Conservation (phyloP, 2,113 vertebrate species). For the Bos javanicus region DNA sequence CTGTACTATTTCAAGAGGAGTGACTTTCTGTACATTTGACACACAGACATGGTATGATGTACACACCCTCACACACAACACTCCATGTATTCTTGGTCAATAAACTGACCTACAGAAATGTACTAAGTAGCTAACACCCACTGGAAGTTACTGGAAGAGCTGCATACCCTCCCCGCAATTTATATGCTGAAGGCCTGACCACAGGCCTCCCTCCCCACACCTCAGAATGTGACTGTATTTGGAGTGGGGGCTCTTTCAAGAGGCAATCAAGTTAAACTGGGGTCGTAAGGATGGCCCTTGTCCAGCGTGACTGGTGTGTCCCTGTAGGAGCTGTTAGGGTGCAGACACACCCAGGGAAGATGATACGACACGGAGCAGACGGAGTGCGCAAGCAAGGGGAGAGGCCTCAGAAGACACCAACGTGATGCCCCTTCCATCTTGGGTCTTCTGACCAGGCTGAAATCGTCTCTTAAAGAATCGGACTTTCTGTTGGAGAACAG, state of each 20-base stretch:
- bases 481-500: neutral
- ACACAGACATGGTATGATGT: neutral
- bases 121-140: neutral
- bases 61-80: neutral
- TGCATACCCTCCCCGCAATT: neutral
- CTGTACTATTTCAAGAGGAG: neutral
- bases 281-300: neutral
- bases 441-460: neutral
- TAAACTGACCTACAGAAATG: neutral
- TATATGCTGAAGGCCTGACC: neutral
- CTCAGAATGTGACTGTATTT: neutral
- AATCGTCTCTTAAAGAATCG: neutral
- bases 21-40: neutral
- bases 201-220: neutral
- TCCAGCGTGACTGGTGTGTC: neutral
- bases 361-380: neutral
- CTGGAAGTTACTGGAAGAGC: neutral
- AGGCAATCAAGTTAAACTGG: neutral
- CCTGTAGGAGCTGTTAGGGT: neutral
- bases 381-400: neutral
- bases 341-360: neutral
- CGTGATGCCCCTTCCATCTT: accelerated
- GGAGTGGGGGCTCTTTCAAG: neutral
- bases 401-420: neutral
- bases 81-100: neutral